phyloP scores from a whole-genome alignment of 1,140 invertebrate species.

The Drusus annulatus region DNA sequence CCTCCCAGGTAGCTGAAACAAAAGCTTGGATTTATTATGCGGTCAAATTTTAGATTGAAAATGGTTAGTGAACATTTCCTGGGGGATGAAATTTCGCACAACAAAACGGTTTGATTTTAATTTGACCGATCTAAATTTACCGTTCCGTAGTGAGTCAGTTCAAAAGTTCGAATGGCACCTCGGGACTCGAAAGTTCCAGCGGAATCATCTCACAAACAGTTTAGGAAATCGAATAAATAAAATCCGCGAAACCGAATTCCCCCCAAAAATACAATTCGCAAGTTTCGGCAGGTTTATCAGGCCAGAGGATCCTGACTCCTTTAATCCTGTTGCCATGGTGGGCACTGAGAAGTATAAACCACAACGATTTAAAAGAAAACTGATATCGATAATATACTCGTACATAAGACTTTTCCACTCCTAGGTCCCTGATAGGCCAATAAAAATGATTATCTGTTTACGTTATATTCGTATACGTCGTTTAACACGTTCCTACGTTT shows the following conservation, averaged over 20 bases:
- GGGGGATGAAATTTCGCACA: background rate
- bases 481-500: no score
- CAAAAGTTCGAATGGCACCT: background rate
- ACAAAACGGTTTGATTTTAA: background rate
- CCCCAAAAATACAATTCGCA: conserved; percentile 3
- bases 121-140: background rate
- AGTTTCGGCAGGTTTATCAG: no score
- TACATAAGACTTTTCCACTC: no score
- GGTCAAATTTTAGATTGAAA: conserved; percentile 5
- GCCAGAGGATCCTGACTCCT: no score
- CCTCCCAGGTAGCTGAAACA: no score
- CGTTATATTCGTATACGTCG: no score
- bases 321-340: no score
- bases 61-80: conserved; percentile 1
- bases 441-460: no score
- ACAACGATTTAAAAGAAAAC: no score
- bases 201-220: conserved; percentile 13
- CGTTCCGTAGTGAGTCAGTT: background rate
- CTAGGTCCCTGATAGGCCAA: no score
- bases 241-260: conserved; percentile 18
- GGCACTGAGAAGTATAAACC: no score
- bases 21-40: background rate
- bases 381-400: no score
- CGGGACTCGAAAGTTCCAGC: background rate
- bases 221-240: conserved; percentile 30